A percentile compares a stretch with the other conserved stretches of the same genome.
Evolutionary conservation across 2,797 vertebrate genomes (phyloP).

Genomic region (Myripristis murdjan): DNA sequence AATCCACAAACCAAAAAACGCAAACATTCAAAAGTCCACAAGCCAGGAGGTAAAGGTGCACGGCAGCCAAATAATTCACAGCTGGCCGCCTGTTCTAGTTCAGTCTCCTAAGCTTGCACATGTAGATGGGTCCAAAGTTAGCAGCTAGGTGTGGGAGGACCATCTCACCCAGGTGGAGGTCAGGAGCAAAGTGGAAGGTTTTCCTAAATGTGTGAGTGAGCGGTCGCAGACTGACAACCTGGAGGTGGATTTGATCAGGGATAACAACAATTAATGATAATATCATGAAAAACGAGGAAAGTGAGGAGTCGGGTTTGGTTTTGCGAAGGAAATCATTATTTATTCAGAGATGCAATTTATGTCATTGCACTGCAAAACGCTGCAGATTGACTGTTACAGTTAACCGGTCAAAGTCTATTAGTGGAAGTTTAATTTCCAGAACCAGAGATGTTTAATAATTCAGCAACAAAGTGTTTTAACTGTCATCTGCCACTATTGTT

Average conservation of each 20-base stretch:
- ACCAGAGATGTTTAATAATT: not conserved
- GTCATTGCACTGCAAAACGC: not conserved
- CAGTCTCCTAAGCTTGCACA: conserved; percentile 91
- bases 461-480: no score
- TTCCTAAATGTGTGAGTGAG: conserved; percentile 86
- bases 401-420: not conserved
- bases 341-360: not conserved
- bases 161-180: conserved; percentile 90
- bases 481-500: no score
- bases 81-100: conserved; percentile 64
- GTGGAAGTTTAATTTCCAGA: not conserved
- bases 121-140: conserved; percentile 96
- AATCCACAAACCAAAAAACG: no score
- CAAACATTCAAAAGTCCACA: conserved; percentile 3
- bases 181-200: conserved; percentile 90
- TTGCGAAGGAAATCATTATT: not conserved
- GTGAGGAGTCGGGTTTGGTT: not conserved
- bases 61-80: no score
- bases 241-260: conserved; percentile 55
- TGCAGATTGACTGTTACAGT: not conserved
- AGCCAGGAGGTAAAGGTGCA: not conserved
- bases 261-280: not conserved
- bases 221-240: conserved; percentile 84
- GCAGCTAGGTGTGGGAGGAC: conserved; percentile 93
- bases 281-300: not conserved